These are phyloP conservation scores for Crossocerus cetratus DNA, from an alignment of 2,888 invertebrate species.

Conservation along the genomic window DNA sequence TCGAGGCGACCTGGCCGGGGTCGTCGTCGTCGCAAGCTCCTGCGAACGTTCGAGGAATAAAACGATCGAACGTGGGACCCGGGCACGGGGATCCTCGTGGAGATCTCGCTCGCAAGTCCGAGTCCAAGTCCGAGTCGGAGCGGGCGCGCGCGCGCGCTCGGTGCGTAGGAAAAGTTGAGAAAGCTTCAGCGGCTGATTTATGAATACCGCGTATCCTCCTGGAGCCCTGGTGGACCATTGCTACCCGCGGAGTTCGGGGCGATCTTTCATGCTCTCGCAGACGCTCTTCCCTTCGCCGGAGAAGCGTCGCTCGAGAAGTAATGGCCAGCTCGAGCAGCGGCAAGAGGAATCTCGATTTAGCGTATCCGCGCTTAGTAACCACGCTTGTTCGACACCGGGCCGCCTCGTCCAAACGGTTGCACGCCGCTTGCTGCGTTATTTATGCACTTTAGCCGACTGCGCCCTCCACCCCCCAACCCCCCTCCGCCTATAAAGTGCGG, in stretches of 20 bases:
- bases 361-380: conserved; percentile 41
- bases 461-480: conserved; percentile 31
- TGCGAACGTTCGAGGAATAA: conserved; percentile 28
- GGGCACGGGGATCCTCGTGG: conserved; percentile 42
- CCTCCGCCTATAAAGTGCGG: conserved; percentile 27
- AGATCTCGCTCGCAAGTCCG: background rate
- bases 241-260: conserved; percentile 46
- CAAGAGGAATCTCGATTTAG: conserved; percentile 38
- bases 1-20: conserved; percentile 31
- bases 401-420: conserved; percentile 36
- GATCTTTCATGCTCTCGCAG: conserved; percentile 50
- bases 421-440: conserved; percentile 46
- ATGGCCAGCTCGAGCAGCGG: conserved; percentile 25
- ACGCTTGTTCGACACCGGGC: conserved; percentile 52
- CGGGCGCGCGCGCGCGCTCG: background rate
- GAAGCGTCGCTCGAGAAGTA: conserved; percentile 28
- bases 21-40: conserved; percentile 25
- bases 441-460: conserved; percentile 53
- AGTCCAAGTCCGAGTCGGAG: background rate
- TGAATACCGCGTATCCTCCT: conserved; percentile 45
- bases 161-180: conserved; percentile 52
- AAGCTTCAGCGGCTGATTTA: conserved; percentile 47
- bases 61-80: conserved; percentile 41
- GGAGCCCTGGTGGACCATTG: conserved; percentile 26
- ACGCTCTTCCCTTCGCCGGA: conserved; percentile 34